A percentile compares a stretch with the other conserved stretches of the same genome.
phyloP scores from a whole-genome alignment of 2,797 vertebrate species.

The Acipenser transmontanus region DNA sequence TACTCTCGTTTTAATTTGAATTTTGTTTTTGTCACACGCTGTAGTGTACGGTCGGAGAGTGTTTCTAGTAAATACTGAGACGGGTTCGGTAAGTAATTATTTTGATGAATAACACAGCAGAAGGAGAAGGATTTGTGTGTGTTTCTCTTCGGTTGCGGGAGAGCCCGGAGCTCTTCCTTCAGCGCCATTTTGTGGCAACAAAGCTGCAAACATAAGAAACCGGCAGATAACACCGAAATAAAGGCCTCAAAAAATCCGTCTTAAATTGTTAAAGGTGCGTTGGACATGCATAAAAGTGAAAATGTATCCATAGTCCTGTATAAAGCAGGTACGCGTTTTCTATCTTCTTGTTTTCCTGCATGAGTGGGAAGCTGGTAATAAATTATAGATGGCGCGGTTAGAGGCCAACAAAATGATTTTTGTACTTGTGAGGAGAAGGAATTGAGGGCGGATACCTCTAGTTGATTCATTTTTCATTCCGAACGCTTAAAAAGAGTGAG shows the following conservation, averaged over 20 bases:
- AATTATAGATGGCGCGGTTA: too few relatives aligned
- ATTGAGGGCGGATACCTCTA: background rate
- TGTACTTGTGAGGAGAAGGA: too few relatives aligned
- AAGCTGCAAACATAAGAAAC: conserved; percentile 47
- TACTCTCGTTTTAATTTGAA: background rate
- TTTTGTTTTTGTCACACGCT: background rate
- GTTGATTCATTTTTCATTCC: background rate
- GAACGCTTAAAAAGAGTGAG: too few relatives aligned
- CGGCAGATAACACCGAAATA: conserved; percentile 18
- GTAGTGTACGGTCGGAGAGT: conserved; percentile 10
- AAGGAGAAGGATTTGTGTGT: conserved; percentile 40
- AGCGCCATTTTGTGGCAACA: conserved; percentile 79
- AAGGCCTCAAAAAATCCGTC: too few relatives aligned
- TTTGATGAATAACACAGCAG: conserved; percentile 34
- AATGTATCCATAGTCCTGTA: too few relatives aligned
- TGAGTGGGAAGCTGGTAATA: too few relatives aligned
- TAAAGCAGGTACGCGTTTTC: too few relatives aligned
- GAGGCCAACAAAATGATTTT: too few relatives aligned
- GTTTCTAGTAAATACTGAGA: conserved; percentile 24
- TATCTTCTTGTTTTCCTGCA: too few relatives aligned
- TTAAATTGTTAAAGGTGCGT: too few relatives aligned
- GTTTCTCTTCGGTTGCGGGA: conserved; percentile 45
- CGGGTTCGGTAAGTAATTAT: conserved; percentile 49
- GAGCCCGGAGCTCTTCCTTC: conserved; percentile 62
- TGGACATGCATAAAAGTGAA: too few relatives aligned